phyloP scores from a whole-genome alignment of 2,113 vertebrate species.

The Bufo bufo region DNA sequence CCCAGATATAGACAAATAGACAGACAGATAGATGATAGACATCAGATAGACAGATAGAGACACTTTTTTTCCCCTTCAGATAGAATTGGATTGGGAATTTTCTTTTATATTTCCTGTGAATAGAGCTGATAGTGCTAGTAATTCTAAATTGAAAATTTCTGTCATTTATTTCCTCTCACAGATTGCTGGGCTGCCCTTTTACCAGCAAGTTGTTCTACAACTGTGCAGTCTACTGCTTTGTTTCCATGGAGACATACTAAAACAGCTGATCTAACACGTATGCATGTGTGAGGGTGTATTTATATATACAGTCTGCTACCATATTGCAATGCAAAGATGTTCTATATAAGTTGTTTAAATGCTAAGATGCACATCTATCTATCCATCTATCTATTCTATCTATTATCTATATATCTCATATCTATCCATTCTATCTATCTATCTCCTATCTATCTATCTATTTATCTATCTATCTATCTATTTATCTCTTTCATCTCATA shows the following conservation, averaged over 20 bases:
- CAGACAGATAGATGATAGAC: neutral
- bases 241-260: conserved; percentile 72
- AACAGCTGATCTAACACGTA: conserved; percentile 50
- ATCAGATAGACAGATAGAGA: neutral
- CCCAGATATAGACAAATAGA: neutral
- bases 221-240: conserved; percentile 60
- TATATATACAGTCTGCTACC: neutral
- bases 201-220: conserved; percentile 49
- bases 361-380: no score
- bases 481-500: neutral
- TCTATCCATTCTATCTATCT: neutral
- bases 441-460: neutral
- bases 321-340: neutral
- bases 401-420: neutral
- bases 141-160: conserved; percentile 5
- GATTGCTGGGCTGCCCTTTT: conserved; percentile 58
- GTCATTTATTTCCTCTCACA: conserved; percentile 6
- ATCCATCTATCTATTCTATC: no score
- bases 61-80: neutral
- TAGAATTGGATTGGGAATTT: neutral
- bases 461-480: neutral
- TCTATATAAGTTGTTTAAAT: no score
- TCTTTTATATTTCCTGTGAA: no score
- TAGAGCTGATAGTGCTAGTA: neutral
- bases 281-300: neutral